A percentile compares a stretch with the other conserved stretches of the same genome.
phyloP scores from a whole-genome alignment of 2,113 vertebrate species.

The Hydrolagus affinis region DNA sequence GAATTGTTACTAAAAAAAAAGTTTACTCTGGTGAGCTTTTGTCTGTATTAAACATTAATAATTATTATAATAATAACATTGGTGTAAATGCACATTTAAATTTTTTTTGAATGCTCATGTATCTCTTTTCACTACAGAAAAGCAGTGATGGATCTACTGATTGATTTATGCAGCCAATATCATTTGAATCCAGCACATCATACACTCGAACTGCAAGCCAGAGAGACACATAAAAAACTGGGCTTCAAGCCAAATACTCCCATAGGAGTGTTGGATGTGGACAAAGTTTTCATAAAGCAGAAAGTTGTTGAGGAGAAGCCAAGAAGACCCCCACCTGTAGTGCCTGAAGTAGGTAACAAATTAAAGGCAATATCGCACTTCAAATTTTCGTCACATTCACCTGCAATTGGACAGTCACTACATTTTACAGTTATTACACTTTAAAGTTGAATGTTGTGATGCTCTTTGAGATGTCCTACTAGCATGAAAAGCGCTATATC shows the following conservation, averaged over 20 bases:
- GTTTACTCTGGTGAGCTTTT: too few species aligned
- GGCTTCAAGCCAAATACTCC: slow-evolving; percentile 83
- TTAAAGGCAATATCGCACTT: neutral
- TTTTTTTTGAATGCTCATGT: slow-evolving; percentile 1
- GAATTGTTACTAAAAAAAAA: too few species aligned
- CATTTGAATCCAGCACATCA: slow-evolving; percentile 82
- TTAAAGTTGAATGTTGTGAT: too few species aligned
- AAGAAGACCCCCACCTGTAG: slow-evolving; percentile 63
- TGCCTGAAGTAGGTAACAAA: slow-evolving; percentile 73
- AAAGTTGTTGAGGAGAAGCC: slow-evolving; percentile 69
- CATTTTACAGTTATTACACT: too few species aligned
- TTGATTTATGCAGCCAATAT: slow-evolving; percentile 82
- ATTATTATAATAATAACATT: too few species aligned
- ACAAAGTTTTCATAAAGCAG: slow-evolving; percentile 75
- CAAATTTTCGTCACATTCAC: neutral
- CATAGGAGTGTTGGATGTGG: slow-evolving; percentile 73
- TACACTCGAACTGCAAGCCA: slow-evolving; percentile 72
- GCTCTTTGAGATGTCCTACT: too few species aligned
- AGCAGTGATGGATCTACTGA: slow-evolving; percentile 89
- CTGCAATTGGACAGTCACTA: too few species aligned
- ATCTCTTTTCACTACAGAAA: slow-evolving; percentile 61
- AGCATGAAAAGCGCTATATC: too few species aligned
- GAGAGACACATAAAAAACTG: slow-evolving; percentile 58
- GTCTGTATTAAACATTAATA: too few species aligned
- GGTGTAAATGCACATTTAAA: neutral